Conservation (phyloP, 2,797 vertebrate species). For the Tamandua tetradactyla region DNA sequence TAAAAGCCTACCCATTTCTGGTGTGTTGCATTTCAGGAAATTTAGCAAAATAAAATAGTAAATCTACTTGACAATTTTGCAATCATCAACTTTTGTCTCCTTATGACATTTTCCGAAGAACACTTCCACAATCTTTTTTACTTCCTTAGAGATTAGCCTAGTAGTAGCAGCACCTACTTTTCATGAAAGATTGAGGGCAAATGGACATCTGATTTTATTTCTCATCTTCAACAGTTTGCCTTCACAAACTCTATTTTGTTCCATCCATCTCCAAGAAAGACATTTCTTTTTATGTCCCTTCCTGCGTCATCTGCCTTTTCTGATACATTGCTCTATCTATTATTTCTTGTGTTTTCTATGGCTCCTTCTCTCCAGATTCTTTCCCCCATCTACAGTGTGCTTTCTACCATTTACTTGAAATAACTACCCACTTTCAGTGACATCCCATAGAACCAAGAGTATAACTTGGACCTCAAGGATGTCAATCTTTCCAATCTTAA, state of each 20-base stretch:
- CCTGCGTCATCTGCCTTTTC: background rate
- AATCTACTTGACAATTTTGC: background rate
- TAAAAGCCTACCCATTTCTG: too few species aligned
- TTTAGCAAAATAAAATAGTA: too few species aligned
- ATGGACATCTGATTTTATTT: background rate
- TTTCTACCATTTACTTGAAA: background rate
- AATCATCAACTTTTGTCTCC: background rate
- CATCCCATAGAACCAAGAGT: background rate
- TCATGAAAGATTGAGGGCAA: slow-evolving; percentile 17
- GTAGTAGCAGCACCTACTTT: background rate
- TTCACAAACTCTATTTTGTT: background rate
- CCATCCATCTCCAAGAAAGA: background rate
- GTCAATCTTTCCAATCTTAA: background rate
- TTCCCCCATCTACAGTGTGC: background rate
- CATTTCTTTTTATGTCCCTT: background rate
- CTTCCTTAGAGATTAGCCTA: background rate
- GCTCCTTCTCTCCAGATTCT: background rate
- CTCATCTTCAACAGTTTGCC: background rate
- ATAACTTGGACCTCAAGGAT: background rate
- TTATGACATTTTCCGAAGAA: background rate
- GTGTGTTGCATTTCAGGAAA: too few species aligned
- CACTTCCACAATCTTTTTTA: slow-evolving; percentile 20
- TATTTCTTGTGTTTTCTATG: background rate
- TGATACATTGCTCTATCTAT: background rate
- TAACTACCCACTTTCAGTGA: slow-evolving; percentile 1